phyloP scores from a whole-genome alignment of 2,113 vertebrate species.

The Rhombomys opimus region DNA sequence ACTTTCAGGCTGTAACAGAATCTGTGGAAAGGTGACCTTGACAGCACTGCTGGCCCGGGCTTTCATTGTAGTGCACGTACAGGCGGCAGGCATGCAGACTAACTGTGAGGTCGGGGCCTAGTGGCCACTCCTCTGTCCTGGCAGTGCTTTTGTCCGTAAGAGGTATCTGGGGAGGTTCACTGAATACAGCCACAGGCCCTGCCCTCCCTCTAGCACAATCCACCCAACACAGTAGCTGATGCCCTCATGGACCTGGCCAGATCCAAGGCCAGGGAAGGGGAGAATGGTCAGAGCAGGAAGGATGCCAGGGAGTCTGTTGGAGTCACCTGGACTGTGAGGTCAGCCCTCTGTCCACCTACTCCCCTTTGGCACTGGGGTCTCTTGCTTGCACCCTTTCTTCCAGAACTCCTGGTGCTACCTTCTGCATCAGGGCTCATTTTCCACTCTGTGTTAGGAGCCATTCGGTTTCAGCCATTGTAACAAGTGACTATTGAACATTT shows the following conservation, averaged over 20 bases:
- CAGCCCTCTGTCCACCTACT: background rate
- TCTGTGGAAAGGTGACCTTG: background rate
- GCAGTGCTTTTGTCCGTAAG: background rate
- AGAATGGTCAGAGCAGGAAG: background rate
- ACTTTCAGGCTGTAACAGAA: slow-evolving; percentile 43
- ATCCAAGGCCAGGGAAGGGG: background rate
- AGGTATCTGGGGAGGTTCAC: background rate
- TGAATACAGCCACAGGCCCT: background rate
- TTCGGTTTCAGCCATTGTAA: slow-evolving; percentile 9
- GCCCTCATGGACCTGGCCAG: background rate
- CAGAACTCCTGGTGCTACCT: background rate
- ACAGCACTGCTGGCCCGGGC: background rate
- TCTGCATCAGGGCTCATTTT: background rate
- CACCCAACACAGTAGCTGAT: background rate
- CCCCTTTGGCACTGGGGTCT: background rate
- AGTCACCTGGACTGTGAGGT: background rate
- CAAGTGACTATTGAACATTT: background rate
- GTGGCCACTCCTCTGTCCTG: background rate
- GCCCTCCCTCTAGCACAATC: background rate
- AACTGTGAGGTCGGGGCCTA: background rate
- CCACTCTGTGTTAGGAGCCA: background rate
- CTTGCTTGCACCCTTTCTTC: background rate
- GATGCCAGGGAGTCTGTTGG: background rate
- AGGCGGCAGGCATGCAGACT: background rate
- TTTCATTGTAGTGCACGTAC: background rate